Evolutionary conservation across 2,113 vertebrate genomes (phyloP).

Genomic region (Beaufortia kweichowensis): DNA sequence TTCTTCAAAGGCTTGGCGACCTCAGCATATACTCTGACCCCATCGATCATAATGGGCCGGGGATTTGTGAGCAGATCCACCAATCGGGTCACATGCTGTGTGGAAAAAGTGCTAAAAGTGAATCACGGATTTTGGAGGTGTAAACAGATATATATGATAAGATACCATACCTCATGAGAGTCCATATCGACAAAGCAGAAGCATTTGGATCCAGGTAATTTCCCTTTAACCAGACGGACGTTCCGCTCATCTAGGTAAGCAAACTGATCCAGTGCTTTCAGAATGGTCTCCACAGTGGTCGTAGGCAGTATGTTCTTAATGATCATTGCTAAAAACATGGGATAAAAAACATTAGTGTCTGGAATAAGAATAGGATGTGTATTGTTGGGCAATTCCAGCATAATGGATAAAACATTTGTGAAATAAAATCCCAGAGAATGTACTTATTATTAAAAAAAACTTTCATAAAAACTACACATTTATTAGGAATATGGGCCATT

Average conservation of each 20-base stretch:
- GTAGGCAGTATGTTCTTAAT: slow-evolving; percentile 90
- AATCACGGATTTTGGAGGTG: too few species aligned
- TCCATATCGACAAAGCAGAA: slow-evolving; percentile 96
- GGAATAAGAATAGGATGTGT: too few species aligned
- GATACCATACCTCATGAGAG: slow-evolving; percentile 82
- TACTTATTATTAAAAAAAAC: too few species aligned
- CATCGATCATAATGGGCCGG: slow-evolving; percentile 89
- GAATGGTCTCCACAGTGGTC: slow-evolving; percentile 87
- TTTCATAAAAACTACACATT: too few species aligned
- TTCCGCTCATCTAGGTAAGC: slow-evolving; percentile 89
- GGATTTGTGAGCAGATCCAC: slow-evolving; percentile 90
- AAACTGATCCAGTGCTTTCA: slow-evolving; percentile 88
- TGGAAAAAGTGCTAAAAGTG: slow-evolving; percentile 38
- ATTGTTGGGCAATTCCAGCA: too few species aligned
- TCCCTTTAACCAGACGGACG: slow-evolving; percentile 92
- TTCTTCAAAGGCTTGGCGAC: slow-evolving; percentile 84
- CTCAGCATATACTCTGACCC: slow-evolving; percentile 88
- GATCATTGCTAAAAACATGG: slow-evolving; percentile 82
- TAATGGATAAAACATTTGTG: too few species aligned
- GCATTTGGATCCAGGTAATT: slow-evolving; percentile 82
- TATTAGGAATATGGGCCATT: too few species aligned
- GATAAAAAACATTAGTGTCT: too few species aligned
- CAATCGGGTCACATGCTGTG: slow-evolving; percentile 89
- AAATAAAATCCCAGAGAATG: too few species aligned
- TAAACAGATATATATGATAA: too few species aligned